These are phyloP conservation scores for Cephus nigrinus DNA, from an alignment of 2,888 invertebrate species.

Conservation along the genomic window DNA sequence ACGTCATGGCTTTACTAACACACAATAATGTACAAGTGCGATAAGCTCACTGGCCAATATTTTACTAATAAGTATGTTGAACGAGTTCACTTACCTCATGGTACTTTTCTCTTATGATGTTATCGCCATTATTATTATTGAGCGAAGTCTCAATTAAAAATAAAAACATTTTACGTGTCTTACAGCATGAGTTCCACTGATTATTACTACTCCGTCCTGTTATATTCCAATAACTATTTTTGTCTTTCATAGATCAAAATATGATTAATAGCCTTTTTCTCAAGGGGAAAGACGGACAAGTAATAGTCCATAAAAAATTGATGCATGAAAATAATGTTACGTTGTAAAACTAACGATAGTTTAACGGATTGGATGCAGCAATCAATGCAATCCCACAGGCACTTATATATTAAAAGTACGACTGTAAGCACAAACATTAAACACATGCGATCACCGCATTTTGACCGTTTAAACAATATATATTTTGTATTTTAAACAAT, in stretches of 20 bases:
- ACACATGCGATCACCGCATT: not conserved
- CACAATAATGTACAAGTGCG: not conserved
- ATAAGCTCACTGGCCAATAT: not conserved
- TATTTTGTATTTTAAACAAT: not conserved
- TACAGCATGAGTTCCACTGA: not conserved
- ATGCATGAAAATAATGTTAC: not conserved
- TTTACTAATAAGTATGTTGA: constrained; percentile 7
- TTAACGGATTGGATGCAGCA: not conserved
- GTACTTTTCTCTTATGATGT: not conserved
- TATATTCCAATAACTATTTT: not conserved
- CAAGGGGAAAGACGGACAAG: not conserved
- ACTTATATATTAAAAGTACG: not conserved
- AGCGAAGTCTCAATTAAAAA: not conserved
- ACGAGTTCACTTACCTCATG: not conserved
- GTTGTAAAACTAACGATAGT: not conserved
- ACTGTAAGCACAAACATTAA: not conserved
- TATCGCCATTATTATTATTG: not conserved
- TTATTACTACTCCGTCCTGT: not conserved
- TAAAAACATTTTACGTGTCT: not conserved
- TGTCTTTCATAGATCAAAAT: not conserved
- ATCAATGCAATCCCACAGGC: not conserved
- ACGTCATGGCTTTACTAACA: not conserved
- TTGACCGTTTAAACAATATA: not conserved
- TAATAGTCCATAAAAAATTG: not conserved
- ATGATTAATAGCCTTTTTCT: not conserved